Conservation (phyloP, 1,140 invertebrate species). For the Drosophila ambigua region DNA sequence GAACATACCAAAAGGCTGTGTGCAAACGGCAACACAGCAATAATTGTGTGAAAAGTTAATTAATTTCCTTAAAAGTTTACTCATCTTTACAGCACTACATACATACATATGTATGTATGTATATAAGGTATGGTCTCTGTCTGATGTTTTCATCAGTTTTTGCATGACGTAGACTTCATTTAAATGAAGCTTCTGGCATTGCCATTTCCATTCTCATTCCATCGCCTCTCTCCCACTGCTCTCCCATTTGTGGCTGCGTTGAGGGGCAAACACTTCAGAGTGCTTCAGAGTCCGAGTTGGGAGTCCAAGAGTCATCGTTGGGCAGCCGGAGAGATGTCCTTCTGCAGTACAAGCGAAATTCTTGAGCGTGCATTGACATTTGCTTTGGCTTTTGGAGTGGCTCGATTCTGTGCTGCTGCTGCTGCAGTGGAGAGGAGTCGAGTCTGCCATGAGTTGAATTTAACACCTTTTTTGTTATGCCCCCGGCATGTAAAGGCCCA, state of each 20-base stretch:
- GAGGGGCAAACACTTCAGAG: conserved; percentile 61
- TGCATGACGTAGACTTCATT: conserved; percentile 59
- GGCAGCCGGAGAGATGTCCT: conserved; percentile 62
- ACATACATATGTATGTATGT: conserved; percentile 11
- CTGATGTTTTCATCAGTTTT: conserved; percentile 52
- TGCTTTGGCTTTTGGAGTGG: conserved; percentile 53
- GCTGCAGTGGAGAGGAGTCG: background rate
- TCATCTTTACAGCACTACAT: conserved; percentile 40
- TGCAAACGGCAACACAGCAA: conserved; percentile 33
- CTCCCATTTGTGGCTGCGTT: conserved; percentile 14
- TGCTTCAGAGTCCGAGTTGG: conserved; percentile 51
- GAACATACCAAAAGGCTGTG: conserved; percentile 28
- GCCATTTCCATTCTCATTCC: background rate
- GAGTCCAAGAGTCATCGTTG: conserved; percentile 6
- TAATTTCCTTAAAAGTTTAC: conserved; percentile 63
- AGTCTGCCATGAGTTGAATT: conserved; percentile 71
- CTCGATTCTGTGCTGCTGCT: conserved; percentile 7
- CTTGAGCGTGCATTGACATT: conserved; percentile 73
- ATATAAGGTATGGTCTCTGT: conserved; percentile 4
- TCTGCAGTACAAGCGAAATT: conserved; percentile 71
- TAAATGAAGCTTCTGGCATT: conserved; percentile 30
- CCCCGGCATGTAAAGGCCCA: conserved; percentile 73
- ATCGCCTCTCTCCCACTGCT: background rate
- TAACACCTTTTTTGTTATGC: conserved; percentile 81
- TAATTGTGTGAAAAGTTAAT: conserved; percentile 62